These are phyloP conservation scores for Hydractinia echinata DNA, from an alignment of 30 jellyfish, hydroid and myxozoan genomes.

Conservation along the genomic window DNA sequence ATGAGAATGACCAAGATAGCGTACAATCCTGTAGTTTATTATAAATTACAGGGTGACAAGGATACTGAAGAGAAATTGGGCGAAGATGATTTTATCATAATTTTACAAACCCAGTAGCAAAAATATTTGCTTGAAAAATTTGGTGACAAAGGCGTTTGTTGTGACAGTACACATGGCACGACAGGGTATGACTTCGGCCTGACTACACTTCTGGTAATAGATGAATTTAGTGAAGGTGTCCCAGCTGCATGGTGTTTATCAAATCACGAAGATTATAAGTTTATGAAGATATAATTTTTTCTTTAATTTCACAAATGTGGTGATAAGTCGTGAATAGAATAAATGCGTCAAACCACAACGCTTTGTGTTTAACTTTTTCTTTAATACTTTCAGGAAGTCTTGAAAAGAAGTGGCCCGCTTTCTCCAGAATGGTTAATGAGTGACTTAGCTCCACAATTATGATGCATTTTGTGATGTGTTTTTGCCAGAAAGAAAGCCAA, in stretches of 20 bases:
- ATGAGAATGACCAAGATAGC: conserved; percentile 27
- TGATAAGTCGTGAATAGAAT: too few relatives aligned
- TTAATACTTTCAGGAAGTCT: conserved; percentile 29
- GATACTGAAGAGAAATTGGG: background rate
- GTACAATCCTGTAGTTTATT: conserved; percentile 24
- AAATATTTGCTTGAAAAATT: conserved; percentile 5
- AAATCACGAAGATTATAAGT: conserved; percentile 19
- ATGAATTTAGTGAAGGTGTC: conserved; percentile 45
- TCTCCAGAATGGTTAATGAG: conserved; percentile 38
- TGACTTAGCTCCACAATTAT: conserved; percentile 41
- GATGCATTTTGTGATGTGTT: conserved; percentile 28
- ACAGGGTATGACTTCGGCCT: conserved; percentile 35
- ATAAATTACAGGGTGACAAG: conserved; percentile 26
- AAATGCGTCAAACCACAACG: too few relatives aligned
- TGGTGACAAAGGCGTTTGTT: conserved; percentile 29
- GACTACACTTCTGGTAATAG: conserved; percentile 35
- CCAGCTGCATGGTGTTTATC: conserved; percentile 46
- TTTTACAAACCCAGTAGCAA: conserved; percentile 24
- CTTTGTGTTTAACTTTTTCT: too few relatives aligned
- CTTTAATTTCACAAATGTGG: too few relatives aligned
- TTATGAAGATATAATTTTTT: conserved; percentile 8
- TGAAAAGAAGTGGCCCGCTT: conserved; percentile 17
- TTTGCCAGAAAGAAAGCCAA: conserved; percentile 25
- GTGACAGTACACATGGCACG: conserved; percentile 36
- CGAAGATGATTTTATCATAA: conserved; percentile 25